Percentiles rank a stretch among this genome's conserved stretches.
Conservation (phyloP, 1,140 invertebrate genomes). For the Samia ricini region DNA sequence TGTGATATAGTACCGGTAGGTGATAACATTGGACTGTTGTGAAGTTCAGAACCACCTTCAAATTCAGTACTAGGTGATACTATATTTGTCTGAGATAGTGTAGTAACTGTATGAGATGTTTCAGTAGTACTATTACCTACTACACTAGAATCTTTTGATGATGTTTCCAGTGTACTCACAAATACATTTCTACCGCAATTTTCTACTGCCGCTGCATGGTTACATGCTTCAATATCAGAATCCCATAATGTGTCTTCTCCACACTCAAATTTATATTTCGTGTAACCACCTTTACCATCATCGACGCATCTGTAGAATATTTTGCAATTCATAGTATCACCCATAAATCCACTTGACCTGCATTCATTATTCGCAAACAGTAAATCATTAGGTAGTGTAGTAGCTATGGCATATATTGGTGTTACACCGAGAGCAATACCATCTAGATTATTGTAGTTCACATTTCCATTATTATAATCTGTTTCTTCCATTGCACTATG, state of each 20-base stretch:
- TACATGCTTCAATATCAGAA: slow-evolving; percentile 79
- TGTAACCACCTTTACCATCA: slow-evolving; percentile 78
- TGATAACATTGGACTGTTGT: no score
- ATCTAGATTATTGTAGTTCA: neutral
- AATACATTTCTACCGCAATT: slow-evolving; percentile 62
- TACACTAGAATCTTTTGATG: slow-evolving; percentile 13
- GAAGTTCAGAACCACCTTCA: no score
- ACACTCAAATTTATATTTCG: slow-evolving; percentile 81
- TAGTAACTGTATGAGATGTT: no score
- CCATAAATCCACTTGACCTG: slow-evolving; percentile 77
- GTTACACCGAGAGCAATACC: neutral
- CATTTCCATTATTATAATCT: slow-evolving; percentile 19
- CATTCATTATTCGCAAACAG: slow-evolving; percentile 41
- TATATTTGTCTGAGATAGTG: no score
- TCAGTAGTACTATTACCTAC: no score
- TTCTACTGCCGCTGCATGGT: slow-evolving; percentile 80
- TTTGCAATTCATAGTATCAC: slow-evolving; percentile 80
- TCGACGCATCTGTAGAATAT: slow-evolving; percentile 85
- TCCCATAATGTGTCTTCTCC: slow-evolving; percentile 84
- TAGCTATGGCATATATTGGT: neutral
- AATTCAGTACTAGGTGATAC: no score
- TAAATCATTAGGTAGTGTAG: neutral
- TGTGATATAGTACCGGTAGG: no score
- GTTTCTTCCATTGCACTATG: slow-evolving; percentile 12
- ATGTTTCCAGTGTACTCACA: slow-evolving; percentile 34